Conservation (phyloP, 2,113 vertebrate species). For the Datnioides undecimradiatus region DNA sequence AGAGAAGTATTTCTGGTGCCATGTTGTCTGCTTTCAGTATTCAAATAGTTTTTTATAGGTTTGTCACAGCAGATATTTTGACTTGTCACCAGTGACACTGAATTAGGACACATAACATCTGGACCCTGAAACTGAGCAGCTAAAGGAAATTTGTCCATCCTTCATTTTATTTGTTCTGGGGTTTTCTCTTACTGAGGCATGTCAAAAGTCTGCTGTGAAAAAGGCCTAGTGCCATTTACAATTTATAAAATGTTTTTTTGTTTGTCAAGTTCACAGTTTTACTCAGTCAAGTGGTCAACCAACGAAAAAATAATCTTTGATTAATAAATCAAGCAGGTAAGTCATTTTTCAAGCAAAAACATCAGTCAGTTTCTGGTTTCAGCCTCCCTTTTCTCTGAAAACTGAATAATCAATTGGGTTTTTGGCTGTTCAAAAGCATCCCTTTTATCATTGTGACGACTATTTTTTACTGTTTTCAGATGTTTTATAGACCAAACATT, state of each 20-base stretch:
- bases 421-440: neutral
- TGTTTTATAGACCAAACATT: neutral
- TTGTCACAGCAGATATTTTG: conserved; percentile 2
- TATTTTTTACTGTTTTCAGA: neutral
- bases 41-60: neutral
- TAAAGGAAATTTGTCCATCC: neutral
- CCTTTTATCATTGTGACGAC: neutral
- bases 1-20: conserved; percentile 35
- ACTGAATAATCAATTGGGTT: neutral
- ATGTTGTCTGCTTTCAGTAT: conserved; percentile 36
- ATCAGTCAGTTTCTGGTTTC: too few relatives aligned
- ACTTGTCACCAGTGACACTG: too few relatives aligned
- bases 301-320: too few relatives aligned
- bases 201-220: neutral
- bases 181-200: neutral
- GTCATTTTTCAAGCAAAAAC: too few relatives aligned
- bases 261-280: too few relatives aligned
- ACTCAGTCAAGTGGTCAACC: too few relatives aligned
- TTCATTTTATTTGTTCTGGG: neutral
- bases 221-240: too few relatives aligned
- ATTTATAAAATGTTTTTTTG: too few relatives aligned
- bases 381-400: too few relatives aligned
- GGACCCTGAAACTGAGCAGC: neutral
- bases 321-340: too few relatives aligned
- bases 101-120: too few relatives aligned